A percentile compares a stretch with the other conserved stretches of the same genome.
These are phyloP conservation scores for Leuciscus waleckii DNA, from an alignment of 2,797 vertebrate genomes.

Conservation along the genomic window DNA sequence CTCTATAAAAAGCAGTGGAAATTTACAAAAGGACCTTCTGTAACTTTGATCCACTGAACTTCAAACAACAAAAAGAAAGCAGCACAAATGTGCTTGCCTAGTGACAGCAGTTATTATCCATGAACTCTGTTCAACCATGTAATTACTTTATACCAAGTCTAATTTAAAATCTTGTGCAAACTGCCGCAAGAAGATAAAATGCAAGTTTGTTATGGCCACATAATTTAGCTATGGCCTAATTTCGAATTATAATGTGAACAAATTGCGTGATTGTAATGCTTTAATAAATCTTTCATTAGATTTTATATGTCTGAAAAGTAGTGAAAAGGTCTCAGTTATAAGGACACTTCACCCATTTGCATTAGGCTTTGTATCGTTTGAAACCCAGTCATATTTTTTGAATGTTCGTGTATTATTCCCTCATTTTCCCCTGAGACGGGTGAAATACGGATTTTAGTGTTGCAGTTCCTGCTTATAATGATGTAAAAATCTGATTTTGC, in stretches of 20 bases:
- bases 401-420: no score
- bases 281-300: background rate
- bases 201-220: background rate
- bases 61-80: background rate
- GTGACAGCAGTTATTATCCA: background rate
- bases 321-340: no score
- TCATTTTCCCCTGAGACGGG: no score
- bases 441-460: no score
- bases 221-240: background rate
- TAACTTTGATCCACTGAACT: background rate
- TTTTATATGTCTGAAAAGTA: background rate
- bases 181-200: background rate
- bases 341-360: no score
- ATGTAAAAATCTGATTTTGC: no score
- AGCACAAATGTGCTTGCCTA: background rate
- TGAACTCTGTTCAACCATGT: background rate
- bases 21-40: background rate
- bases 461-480: no score
- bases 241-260: background rate
- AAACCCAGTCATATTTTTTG: no score
- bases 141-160: background rate
- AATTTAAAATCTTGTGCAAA: background rate
- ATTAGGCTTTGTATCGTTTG: no score
- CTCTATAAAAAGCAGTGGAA: background rate
- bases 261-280: background rate